Conservation (phyloP, 2,888 invertebrate genomes). For the Scotopteryx bipunctaria region DNA sequence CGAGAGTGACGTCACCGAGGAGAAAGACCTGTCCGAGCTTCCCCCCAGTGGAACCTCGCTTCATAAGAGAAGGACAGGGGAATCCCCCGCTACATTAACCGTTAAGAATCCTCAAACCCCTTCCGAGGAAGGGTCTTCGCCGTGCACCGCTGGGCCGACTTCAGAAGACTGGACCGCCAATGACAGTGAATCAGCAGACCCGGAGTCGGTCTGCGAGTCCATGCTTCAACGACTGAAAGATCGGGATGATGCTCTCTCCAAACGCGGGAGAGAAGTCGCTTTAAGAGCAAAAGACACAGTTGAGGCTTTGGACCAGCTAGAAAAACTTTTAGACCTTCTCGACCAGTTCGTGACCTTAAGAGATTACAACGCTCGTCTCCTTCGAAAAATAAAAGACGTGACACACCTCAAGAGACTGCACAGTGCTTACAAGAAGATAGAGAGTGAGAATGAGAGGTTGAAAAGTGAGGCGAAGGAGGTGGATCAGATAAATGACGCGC, state of each 20-base stretch:
- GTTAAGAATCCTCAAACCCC: slow-evolving; percentile 67
- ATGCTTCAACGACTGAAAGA: slow-evolving; percentile 72
- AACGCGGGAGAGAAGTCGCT: slow-evolving; percentile 81
- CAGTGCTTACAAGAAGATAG: slow-evolving; percentile 81
- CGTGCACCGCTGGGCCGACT: slow-evolving; percentile 67
- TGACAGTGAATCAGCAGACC: slow-evolving; percentile 59
- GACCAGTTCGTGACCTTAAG: slow-evolving; percentile 89
- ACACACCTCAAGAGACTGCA: slow-evolving; percentile 87
- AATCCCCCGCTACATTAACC: slow-evolving; percentile 69
- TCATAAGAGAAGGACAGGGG: slow-evolving; percentile 73
- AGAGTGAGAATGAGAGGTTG: slow-evolving; percentile 65
- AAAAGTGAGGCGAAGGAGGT: slow-evolving; percentile 66
- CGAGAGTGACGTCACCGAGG: slow-evolving; percentile 64
- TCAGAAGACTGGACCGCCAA: slow-evolving; percentile 65
- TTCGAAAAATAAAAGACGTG: slow-evolving; percentile 87
- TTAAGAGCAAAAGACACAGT: slow-evolving; percentile 83
- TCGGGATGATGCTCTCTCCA: slow-evolving; percentile 72
- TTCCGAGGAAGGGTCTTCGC: slow-evolving; percentile 75
- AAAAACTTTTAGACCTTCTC: slow-evolving; percentile 89
- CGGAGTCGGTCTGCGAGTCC: slow-evolving; percentile 65
- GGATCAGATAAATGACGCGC: slow-evolving; percentile 72
- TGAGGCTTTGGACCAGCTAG: slow-evolving; percentile 90
- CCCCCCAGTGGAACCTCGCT: slow-evolving; percentile 72
- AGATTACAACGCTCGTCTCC: slow-evolving; percentile 87
- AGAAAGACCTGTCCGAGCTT: slow-evolving; percentile 62